These are phyloP conservation scores for Pseudococcus longispinus DNA, from an alignment of 2,888 invertebrate species.

Conservation along the genomic window DNA sequence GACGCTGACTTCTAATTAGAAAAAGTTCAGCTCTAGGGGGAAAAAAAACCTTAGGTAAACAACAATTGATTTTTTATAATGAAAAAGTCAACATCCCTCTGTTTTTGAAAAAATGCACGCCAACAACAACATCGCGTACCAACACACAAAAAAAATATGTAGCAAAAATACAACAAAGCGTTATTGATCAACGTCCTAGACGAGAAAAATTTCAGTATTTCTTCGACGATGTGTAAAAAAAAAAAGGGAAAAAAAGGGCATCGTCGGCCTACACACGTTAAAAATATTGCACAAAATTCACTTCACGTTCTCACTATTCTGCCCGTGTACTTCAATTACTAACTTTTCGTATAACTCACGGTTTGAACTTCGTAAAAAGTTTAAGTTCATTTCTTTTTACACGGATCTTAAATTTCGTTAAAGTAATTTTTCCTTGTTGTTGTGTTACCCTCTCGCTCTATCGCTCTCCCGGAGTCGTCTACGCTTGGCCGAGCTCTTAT, in stretches of 20 bases:
- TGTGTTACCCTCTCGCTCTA: background rate
- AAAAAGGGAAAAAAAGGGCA: background rate
- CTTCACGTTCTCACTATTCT: conserved; percentile 50
- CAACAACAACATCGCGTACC: background rate
- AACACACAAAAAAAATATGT: background rate
- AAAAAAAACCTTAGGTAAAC: conserved; percentile 26
- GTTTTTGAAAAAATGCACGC: background rate
- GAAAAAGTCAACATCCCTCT: conserved; percentile 18
- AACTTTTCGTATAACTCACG: conserved; percentile 54
- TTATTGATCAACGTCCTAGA: conserved; percentile 23
- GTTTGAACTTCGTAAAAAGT: conserved; percentile 53
- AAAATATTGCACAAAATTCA: conserved; percentile 42
- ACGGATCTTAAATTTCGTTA: conserved; percentile 47
- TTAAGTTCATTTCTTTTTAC: conserved; percentile 53
- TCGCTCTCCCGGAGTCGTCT: background rate
- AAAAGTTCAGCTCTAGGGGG: background rate
- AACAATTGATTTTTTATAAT: conserved; percentile 39
- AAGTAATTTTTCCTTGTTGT: conserved; percentile 54
- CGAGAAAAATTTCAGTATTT: conserved; percentile 30
- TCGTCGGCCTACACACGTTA: conserved; percentile 14
- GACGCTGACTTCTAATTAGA: conserved; percentile 31
- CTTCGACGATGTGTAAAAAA: conserved; percentile 33
- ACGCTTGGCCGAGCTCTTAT: conserved; percentile 17
- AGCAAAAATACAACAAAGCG: conserved; percentile 26
- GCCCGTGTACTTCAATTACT: conserved; percentile 52